These are phyloP conservation scores for Orthosia incerta DNA, from an alignment of 2,888 invertebrate species.

Conservation along the genomic window DNA sequence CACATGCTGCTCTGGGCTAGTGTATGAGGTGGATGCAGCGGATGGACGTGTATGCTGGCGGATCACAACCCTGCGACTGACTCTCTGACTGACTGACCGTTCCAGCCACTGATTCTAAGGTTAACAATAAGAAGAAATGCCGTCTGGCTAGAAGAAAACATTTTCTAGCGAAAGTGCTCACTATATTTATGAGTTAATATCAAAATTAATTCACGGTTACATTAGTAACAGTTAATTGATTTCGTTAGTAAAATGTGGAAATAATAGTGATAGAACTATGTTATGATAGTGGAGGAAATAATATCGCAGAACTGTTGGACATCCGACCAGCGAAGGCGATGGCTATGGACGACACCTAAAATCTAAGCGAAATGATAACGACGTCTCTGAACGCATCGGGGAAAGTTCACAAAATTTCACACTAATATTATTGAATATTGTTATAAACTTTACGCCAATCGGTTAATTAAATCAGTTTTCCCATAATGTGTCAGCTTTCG, in stretches of 20 bases:
- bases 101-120: neutral
- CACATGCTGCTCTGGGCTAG: conserved; percentile 90
- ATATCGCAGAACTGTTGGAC: conserved; percentile 65
- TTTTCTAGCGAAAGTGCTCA: conserved; percentile 13
- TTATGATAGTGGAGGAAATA: conserved; percentile 2
- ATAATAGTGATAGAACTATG: conserved; percentile 22
- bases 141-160: conserved; percentile 44
- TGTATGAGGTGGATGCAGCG: conserved; percentile 88
- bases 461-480: conserved; percentile 69
- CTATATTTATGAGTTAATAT: conserved; percentile 8
- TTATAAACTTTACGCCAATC: conserved; percentile 68
- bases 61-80: conserved; percentile 81
- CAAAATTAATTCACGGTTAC: conserved; percentile 37
- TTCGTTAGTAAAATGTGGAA: conserved; percentile 13
- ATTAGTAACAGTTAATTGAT: conserved; percentile 32
- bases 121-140: conserved; percentile 20
- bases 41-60: conserved; percentile 78
- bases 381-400: conserved; percentile 80
- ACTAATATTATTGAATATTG: conserved; percentile 63
- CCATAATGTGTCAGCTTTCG: conserved; percentile 80
- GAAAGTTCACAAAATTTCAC: conserved; percentile 69
- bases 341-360: conserved; percentile 84
- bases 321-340: conserved; percentile 78
- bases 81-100: conserved; percentile 15
- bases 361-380: conserved; percentile 82